Conservation (phyloP, 2,888 invertebrate species). For the Drosophila basisetae region DNA sequence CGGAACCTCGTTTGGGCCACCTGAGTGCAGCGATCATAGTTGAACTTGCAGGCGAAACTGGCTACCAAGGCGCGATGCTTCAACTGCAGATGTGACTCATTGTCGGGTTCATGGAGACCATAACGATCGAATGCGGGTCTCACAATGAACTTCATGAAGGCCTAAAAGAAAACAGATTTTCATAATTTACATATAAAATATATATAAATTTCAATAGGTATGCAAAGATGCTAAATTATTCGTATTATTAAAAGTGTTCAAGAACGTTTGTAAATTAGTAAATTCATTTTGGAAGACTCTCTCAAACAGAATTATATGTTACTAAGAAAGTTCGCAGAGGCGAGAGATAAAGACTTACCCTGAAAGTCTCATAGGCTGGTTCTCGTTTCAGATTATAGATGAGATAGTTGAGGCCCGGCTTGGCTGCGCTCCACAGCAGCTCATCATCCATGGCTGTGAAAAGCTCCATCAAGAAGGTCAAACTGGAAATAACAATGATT, state of each 20-base stretch:
- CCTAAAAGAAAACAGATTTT: slow-evolving; percentile 62
- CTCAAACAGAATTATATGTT: not conserved
- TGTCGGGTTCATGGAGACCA: slow-evolving; percentile 85
- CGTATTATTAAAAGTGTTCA: not conserved
- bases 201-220: not conserved
- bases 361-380: slow-evolving; percentile 87
- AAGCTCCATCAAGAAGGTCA: slow-evolving; percentile 86
- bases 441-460: slow-evolving; percentile 86
- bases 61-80: slow-evolving; percentile 87
- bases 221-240: not conserved
- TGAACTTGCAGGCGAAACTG: slow-evolving; percentile 86
- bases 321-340: too few species aligned
- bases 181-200: not conserved
- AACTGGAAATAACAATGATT: slow-evolving; percentile 32
- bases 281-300: not conserved
- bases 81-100: slow-evolving; percentile 86
- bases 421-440: slow-evolving; percentile 88
- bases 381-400: slow-evolving; percentile 87
- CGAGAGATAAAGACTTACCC: slow-evolving; percentile 84
- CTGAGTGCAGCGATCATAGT: slow-evolving; percentile 86
- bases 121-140: slow-evolving; percentile 85
- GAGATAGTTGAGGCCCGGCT: slow-evolving; percentile 87
- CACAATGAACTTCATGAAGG: slow-evolving; percentile 85
- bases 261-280: not conserved
- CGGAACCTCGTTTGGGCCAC: slow-evolving; percentile 86